Base-by-base conservation (phyloP, 1,140 invertebrate species). In the Eupristina koningsbergeri region DNA sequence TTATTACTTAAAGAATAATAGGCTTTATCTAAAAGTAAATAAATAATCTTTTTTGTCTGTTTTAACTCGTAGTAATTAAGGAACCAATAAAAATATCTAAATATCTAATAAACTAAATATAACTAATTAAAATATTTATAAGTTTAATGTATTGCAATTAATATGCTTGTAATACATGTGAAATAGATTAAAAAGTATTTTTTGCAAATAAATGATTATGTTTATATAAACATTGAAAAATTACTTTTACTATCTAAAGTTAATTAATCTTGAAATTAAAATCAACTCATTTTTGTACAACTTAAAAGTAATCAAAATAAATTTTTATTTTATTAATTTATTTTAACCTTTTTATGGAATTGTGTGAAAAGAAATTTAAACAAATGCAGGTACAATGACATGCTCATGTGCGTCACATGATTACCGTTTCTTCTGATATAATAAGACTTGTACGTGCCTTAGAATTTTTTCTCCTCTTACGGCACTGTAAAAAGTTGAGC, bases 361-460 rank as follows among this genome's bases (percentile, higher is more conserved):
- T 61, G 19, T 69, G 17, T 45, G 39, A 53, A 80, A 58, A 36
- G n/a, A 75, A 67, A 67, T 36, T 67, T 7, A 74, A 67, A 53
- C 74, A 5, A 7, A 53, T n/a, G 8, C 61, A n/a, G 31, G 81
- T 73, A 74, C 81, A 83, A 69, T 83, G 81, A 78, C 81, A 83
- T 39, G 75, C 50, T 73, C 8, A 34, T 11, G 47, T 78, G 81
- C 75, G 81, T 78, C 81, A 83, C 29, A 53, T 29, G 58, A 13
- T 73, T 69, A 83, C 81, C 73, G 73, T 75, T 77, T 17, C 13
- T 64, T 82, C 74, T 69, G 81, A 77, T 77, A 83, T 83, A 83
- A 83, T 26, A 7, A 69, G 45, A 83, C 81, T 29, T 69, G 74
- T 39, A 13, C 34, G 11, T 53, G 13, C 50, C 9, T 34, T 19